Conservation (phyloP, 2,797 vertebrate species). For the Neomorphus geoffroyi region DNA sequence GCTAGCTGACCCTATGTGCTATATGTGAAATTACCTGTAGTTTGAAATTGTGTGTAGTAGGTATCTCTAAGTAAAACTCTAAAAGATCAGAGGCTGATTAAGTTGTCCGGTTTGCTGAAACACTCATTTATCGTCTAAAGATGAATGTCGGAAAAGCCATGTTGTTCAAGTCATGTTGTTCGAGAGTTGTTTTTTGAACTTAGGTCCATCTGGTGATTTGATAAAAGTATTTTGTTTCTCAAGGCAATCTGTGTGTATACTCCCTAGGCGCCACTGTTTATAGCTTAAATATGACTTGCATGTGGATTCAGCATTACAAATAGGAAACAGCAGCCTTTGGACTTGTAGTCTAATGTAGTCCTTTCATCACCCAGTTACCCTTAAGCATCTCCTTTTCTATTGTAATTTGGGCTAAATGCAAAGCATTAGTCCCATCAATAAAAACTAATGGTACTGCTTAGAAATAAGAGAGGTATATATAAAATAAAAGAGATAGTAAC, state of each 20-base stretch:
- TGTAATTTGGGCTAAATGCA: slow-evolving; percentile 94
- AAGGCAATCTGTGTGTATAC: slow-evolving; percentile 82
- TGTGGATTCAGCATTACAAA: slow-evolving; percentile 90
- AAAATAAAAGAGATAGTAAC: slow-evolving; percentile 66
- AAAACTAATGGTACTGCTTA: slow-evolving; percentile 88
- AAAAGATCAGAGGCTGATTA: not conserved
- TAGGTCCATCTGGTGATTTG: slow-evolving; percentile 88
- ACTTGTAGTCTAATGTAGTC: slow-evolving; percentile 88
- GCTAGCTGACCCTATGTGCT: not conserved
- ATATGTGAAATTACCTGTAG: not conserved
- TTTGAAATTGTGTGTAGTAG: not conserved
- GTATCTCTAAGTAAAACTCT: not conserved
- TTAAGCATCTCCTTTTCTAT: slow-evolving; percentile 90
- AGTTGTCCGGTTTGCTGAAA: not conserved
- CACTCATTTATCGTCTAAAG: not conserved
- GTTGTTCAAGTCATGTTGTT: slow-evolving; percentile 57
- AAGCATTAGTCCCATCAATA: slow-evolving; percentile 94
- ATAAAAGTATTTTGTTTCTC: slow-evolving; percentile 94
- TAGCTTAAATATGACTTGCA: slow-evolving; percentile 91
- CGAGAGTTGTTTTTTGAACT: slow-evolving; percentile 72
- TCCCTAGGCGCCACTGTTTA: slow-evolving; percentile 88
- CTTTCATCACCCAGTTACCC: slow-evolving; percentile 95
- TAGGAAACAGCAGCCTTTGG: slow-evolving; percentile 89
- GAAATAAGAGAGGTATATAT: slow-evolving; percentile 79
- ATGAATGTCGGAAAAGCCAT: slow-evolving; percentile 12